Evolutionary conservation across 2,113 vertebrate genomes (phyloP), one percentile per base, ranked within the genome.

Genomic region (Cottus gobio): DNA sequence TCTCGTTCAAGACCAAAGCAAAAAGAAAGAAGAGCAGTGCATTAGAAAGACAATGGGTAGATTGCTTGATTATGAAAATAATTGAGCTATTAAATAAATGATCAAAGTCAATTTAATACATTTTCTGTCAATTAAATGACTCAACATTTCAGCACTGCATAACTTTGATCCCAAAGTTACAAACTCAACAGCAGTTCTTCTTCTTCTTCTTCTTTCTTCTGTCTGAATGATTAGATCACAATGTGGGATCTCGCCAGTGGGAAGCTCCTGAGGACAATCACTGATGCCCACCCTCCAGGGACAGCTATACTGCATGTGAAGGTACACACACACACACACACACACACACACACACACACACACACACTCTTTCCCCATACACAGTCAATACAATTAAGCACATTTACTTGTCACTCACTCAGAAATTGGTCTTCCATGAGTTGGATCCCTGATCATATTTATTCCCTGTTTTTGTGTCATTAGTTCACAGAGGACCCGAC

Each of bases 221-320:
- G 7, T 72, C 75, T 71, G 63, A 15, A 34, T 50, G 3, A 22
- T 57, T 77, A 99, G 97, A 99, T 99, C 87, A 99, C 97, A 0
- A 99, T 99, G 98, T 99, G 98, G 98, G 98, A 99, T 93, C 94
- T 99, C 83, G 97, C 97, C 87, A 97, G 96, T 87, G 98, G 98
- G 77, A 99, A 99, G 88, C 96, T 99, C 69, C 94, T 99, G 13
- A 94, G 98, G 80, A 98, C 97, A 1, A 98, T 99, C 94, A 97
- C 95, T 54, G 98, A 99, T 85, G 98, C 98, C 42, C 98, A 99
- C 83, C 98, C 98, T 62, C 98, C 98, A 46, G 98, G 98, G 68
- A 98, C 97, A 18, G 98, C 98, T 48, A 95, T 99, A 87, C 89
- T 99, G 61, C 98, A 99, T 54, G 95, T 99, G 64, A 99, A 99